Evolutionary conservation across 2,797 vertebrate species (phyloP).

Genomic region (Meriones psammophilus): DNA sequence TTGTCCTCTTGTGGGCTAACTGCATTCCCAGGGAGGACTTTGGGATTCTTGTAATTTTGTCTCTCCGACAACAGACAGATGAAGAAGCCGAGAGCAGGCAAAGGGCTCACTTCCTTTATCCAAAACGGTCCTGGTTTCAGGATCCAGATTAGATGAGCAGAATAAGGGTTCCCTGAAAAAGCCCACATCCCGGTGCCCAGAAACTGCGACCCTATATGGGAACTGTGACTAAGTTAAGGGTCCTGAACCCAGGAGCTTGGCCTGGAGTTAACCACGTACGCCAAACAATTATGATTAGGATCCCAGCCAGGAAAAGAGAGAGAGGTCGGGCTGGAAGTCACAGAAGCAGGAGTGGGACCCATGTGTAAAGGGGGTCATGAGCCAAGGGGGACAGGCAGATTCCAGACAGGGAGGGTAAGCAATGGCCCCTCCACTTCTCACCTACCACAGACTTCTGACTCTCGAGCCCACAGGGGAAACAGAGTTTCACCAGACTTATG

Average conservation of each 20-base stretch:
- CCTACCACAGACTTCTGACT: neutral
- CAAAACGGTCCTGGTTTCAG: neutral
- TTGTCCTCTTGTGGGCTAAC: neutral
- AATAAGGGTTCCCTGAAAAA: neutral
- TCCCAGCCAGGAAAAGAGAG: neutral
- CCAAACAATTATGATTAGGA: neutral
- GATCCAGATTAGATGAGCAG: neutral
- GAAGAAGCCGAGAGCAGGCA: conserved; percentile 2
- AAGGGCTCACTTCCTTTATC: neutral
- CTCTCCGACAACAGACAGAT: neutral
- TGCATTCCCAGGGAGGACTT: neutral
- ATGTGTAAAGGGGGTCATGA: neutral
- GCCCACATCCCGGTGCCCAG: neutral
- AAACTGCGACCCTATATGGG: neutral
- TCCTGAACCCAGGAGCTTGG: neutral
- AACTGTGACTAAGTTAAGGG: neutral
- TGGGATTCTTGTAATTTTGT: neutral
- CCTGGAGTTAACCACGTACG: no score
- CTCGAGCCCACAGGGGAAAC: neutral
- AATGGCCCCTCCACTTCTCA: neutral
- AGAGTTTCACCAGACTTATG: neutral
- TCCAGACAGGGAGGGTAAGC: neutral
- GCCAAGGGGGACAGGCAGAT: neutral
- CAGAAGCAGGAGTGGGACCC: neutral
- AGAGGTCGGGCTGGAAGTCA: neutral